Evolutionary conservation across 2,113 vertebrate species (phyloP).

Genomic region (Macrotus californicus): DNA sequence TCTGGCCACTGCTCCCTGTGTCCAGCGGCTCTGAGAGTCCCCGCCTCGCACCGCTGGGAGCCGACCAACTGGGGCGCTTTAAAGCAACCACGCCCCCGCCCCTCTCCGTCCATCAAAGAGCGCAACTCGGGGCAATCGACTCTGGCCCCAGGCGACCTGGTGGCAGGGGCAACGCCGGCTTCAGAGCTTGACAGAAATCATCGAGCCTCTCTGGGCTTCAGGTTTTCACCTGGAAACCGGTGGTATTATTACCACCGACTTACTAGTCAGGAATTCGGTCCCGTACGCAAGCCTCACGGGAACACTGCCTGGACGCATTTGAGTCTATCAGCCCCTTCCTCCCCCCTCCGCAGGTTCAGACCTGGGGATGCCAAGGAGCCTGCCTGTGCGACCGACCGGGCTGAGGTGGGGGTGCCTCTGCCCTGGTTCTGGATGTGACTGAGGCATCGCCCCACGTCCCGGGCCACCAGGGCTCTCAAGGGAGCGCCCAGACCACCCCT

Average conservation of each 20-base stretch:
- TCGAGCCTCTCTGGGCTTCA: not conserved
- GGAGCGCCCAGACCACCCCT: not conserved
- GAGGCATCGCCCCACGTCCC: accelerated
- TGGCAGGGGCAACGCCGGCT: not conserved
- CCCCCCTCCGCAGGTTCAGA: not conserved
- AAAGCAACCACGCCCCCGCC: conserved; percentile 56
- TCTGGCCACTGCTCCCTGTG: not conserved
- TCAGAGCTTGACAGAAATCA: not conserved
- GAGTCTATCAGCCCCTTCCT: not conserved
- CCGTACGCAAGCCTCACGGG: not conserved
- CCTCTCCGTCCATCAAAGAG: not conserved
- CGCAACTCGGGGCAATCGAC: not conserved
- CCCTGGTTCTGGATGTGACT: not conserved
- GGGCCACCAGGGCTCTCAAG: not conserved
- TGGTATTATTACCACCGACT: not conserved
- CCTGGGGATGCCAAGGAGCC: not conserved
- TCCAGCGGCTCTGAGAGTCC: conserved; percentile 3
- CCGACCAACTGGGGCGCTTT: conserved; percentile 20
- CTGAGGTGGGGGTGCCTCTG: not conserved
- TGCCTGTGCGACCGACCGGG: not conserved
- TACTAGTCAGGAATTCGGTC: not conserved
- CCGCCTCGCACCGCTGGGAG: not conserved
- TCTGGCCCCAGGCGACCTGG: not conserved
- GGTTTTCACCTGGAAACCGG: not conserved
- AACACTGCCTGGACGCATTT: not conserved